Base-by-base conservation (phyloP, 2,888 invertebrate genomes). In the Furcula furcula region DNA sequence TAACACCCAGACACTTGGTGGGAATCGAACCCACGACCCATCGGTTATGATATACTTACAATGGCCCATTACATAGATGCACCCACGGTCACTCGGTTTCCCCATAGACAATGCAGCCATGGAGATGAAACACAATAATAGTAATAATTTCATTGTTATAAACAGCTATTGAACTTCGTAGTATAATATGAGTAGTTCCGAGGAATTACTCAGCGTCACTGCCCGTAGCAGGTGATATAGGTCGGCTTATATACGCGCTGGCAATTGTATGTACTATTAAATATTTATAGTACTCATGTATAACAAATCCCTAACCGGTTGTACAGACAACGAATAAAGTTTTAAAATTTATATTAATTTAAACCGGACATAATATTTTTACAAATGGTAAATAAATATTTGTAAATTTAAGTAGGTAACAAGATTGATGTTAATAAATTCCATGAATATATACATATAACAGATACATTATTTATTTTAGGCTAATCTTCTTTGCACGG, bases 41-140 rank as follows among this genome's bases (percentile, higher is more conserved):
- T n/a, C n/a, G n/a, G n/a, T n/a, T n/a, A n/a, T n/a, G n/a, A n/a
- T n/a, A n/a, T 38, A 73, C 77, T 75, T 44, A 79, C 79, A 78
- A 52, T n/a, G 53, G 9, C 74, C 74, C 13, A 47, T 1, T 2
- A 58, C 36, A 12, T 69, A 79, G 4, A 64, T 61, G 15, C 79
- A 80, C 0, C 79, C 79, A 2, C 74, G 49, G 0, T 65, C 39
- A 0, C 36, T 33, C 1, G 58, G 54, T 1, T 43, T 59, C 0
- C 59, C 58, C 7, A 55, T 14, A 0, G 56, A 44, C 22, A 64
- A 36, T 0, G 51, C 58, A 13, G 65, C 49, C 1, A 65, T 11
- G 1, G 38, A 34, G 18, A 65, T 21, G 25, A 62, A 34, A 41
- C 59, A 45, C 7, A 52, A 38, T 5, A 52, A 28, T 0, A 58